phyloP scores from a whole-genome alignment of 2,888 invertebrate species.

The Asteroscopus sphinx region DNA sequence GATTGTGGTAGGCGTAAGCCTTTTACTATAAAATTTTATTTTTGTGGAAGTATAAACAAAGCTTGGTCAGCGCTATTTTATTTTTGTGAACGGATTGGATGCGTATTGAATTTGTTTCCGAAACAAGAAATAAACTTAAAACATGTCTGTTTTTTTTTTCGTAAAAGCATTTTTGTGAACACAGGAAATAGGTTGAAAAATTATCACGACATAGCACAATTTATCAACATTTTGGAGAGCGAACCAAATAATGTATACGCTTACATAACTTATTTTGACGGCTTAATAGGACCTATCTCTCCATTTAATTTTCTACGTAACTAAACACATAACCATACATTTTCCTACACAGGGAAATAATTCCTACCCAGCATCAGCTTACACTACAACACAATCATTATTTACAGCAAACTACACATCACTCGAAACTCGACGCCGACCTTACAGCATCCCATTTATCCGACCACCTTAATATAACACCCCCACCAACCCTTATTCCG shows the following conservation, averaged over 20 bases:
- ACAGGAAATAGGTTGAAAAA: too few species aligned
- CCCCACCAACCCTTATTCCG: constrained; percentile 21
- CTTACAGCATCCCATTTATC: constrained; percentile 40
- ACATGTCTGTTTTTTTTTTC: too few species aligned
- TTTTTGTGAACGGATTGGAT: not conserved
- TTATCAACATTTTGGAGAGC: too few species aligned
- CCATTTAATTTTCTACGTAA: constrained; percentile 7
- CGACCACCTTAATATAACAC: constrained; percentile 47
- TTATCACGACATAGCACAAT: too few species aligned
- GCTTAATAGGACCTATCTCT: too few species aligned
- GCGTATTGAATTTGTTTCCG: too few species aligned
- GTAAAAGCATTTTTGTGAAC: too few species aligned
- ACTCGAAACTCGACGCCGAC: constrained; percentile 62
- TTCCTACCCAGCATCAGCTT: constrained; percentile 48
- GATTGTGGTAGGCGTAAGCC: constrained; percentile 7
- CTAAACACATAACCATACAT: constrained; percentile 1
- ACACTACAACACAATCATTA: constrained; percentile 67
- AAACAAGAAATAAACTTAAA: too few species aligned
- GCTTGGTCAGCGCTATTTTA: not conserved
- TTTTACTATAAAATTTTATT: constrained; percentile 7
- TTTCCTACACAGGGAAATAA: constrained; percentile 13
- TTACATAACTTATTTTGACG: too few species aligned
- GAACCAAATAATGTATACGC: too few species aligned
- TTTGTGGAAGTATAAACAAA: not conserved
- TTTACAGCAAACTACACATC: constrained; percentile 77